These are phyloP conservation scores for Ametastegia equiseti DNA, from an alignment of 2,888 invertebrate genomes.

Conservation along the genomic window DNA sequence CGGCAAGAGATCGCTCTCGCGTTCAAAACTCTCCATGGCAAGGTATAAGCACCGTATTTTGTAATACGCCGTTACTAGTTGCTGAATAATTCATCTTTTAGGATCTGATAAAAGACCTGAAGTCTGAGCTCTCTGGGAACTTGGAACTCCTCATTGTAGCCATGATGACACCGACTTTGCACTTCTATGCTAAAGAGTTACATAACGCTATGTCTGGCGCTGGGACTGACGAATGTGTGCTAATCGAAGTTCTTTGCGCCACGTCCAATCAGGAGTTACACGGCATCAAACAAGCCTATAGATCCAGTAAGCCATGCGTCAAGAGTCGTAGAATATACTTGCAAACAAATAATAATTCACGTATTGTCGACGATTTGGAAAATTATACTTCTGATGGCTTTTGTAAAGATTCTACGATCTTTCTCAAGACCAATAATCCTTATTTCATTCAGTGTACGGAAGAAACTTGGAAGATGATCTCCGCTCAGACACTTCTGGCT, in stretches of 20 bases:
- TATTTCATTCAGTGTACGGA: conserved; percentile 84
- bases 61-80: background rate
- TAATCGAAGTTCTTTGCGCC: conserved; percentile 92
- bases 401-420: conserved; percentile 47
- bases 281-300: conserved; percentile 85
- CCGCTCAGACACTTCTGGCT: conserved; percentile 92
- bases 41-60: conserved; percentile 76
- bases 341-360: background rate
- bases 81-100: conserved; percentile 64
- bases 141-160: conserved; percentile 89
- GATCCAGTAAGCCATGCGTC: conserved; percentile 80
- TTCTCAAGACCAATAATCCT: conserved; percentile 57
- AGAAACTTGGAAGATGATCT: conserved; percentile 89
- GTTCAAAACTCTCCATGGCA: conserved; percentile 90
- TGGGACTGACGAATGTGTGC: conserved; percentile 89
- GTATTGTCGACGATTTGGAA: background rate
- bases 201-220: conserved; percentile 88
- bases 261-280: conserved; percentile 88
- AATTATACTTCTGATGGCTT: conserved; percentile 4
- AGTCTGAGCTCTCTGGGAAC: conserved; percentile 89
- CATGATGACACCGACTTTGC: conserved; percentile 87
- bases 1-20: conserved; percentile 84
- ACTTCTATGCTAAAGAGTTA: conserved; percentile 88
- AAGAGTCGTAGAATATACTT: conserved; percentile 13
- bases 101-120: conserved; percentile 87